Percentiles rank a stretch among this genome's conserved stretches.
Conservation (phyloP, 1,140 invertebrate genomes). For the Trichoplusia ni region DNA sequence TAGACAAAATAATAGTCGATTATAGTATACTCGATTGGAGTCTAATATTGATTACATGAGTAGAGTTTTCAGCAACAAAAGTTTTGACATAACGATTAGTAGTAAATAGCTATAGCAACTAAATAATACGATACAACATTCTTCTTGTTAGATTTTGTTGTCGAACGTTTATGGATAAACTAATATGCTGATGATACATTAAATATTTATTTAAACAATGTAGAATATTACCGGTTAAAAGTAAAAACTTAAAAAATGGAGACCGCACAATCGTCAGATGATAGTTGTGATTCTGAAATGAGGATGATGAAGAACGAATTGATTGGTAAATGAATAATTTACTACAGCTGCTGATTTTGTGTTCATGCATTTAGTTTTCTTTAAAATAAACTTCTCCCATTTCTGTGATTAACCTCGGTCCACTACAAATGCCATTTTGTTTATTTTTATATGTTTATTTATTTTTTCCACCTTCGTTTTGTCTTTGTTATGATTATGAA, state of each 20-base stretch:
- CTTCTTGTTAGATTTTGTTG: no score
- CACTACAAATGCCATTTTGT: no score
- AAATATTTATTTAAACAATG: neutral
- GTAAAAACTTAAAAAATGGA: slow-evolving; percentile 42
- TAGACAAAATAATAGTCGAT: no score
- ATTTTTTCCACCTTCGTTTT: neutral
- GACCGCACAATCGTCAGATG: slow-evolving; percentile 53
- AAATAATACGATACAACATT: no score
- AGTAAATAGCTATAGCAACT: no score
- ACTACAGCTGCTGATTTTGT: neutral
- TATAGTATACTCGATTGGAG: no score
- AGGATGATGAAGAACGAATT: slow-evolving; percentile 60
- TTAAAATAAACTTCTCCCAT: neutral
- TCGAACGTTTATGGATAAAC: no score
- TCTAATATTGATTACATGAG: no score
- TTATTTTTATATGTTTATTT: neutral
- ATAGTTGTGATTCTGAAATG: slow-evolving; percentile 61
- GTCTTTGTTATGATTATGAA: no score
- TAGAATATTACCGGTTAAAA: neutral
- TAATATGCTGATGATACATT: neutral
- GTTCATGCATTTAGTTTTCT: neutral
- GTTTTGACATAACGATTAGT: no score
- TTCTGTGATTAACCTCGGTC: no score
- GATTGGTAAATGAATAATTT: slow-evolving; percentile 40
- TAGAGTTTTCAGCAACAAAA: no score